Conservation (phyloP, 2,797 vertebrate species). For the Pogonophryne albipinna region DNA sequence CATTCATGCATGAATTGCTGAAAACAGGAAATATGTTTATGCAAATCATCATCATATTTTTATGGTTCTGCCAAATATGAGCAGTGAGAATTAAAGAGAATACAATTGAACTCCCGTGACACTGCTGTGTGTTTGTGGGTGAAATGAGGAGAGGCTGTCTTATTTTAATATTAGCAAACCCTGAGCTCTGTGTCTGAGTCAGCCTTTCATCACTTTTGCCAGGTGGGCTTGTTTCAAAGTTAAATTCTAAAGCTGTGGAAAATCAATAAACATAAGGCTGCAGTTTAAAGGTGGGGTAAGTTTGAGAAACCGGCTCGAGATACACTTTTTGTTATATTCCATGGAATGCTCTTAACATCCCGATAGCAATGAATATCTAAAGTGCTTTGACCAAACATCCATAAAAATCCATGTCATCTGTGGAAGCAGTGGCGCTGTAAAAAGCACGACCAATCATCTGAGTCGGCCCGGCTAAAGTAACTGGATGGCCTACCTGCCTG, state of each 20-base stretch:
- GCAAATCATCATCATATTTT: conserved; percentile 58
- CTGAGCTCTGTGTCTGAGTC: conserved; percentile 14
- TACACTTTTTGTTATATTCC: no score
- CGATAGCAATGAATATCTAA: no score
- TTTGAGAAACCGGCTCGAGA: no score
- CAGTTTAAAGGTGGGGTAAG: not conserved
- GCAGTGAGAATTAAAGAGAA: conserved; percentile 33
- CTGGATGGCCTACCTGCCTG: no score
- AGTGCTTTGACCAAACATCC: no score
- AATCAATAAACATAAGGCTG: conserved; percentile 28
- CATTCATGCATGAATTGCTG: conserved; percentile 22
- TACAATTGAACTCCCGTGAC: conserved; percentile 17
- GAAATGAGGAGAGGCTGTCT: not conserved
- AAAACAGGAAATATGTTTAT: conserved; percentile 57
- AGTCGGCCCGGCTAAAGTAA: no score
- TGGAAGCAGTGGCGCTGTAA: no score
- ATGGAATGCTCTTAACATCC: no score
- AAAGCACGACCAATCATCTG: no score
- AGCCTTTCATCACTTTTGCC: conserved; percentile 5
- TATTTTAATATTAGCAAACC: conserved; percentile 14
- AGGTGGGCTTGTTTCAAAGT: conserved; percentile 3
- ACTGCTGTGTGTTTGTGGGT: not conserved
- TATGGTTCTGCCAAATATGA: conserved; percentile 33
- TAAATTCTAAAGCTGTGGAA: conserved; percentile 11
- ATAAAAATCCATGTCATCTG: no score